Evolutionary conservation across 2,113 vertebrate species (phyloP), one percentile per base, ranked within the genome.

Genomic region (Austrofundulus limnaeus): DNA sequence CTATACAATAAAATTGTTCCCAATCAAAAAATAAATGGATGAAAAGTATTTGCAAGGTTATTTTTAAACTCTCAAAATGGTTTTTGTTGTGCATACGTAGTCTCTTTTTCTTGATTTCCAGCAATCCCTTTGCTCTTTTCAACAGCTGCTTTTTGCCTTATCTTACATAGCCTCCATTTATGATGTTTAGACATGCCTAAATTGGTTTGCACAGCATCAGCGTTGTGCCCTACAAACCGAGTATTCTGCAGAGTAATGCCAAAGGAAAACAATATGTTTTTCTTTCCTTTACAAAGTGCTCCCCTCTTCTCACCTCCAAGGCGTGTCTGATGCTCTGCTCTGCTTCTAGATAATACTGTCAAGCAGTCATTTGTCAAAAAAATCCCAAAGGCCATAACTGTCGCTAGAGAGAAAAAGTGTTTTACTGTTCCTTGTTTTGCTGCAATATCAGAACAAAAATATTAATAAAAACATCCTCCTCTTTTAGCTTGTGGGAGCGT

Each of bases 81-180:
- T 95, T 95, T n/a, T 93, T 91, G 52, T 98, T 98, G 96, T 98
- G 96, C 95, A 96, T 96, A 95, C 95, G 93, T 90, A 92, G 91
- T 91, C 89, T 85, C 76, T 83, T 77, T 78, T 79, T 77, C 90
- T 85, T 58, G 52, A 91, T 91, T 77, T 89, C 93, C 92, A 88
- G 91, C 93, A 89, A 87, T 85, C 91, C 73, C 20, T 92, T 90
- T 91, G 87, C 50, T 80, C 64, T 56, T 80, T 70, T 65, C 60
- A 73, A 41, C 63, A 70, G 64, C 42, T 42, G 79, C 88, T 83
- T 91, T n/a, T 91, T 81, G 69, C 59, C 72, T 75, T 88, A 90
- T 91, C 81, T 88, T 89, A 88, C 86, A 91, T 76, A 77, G 63
- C 83, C 75, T 84, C 71, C 80, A 61, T 82, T 85, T 76, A 73